These are phyloP conservation scores for Sycophila sp. DNA, from an alignment of 1,140 invertebrate species.

Conservation along the genomic window DNA sequence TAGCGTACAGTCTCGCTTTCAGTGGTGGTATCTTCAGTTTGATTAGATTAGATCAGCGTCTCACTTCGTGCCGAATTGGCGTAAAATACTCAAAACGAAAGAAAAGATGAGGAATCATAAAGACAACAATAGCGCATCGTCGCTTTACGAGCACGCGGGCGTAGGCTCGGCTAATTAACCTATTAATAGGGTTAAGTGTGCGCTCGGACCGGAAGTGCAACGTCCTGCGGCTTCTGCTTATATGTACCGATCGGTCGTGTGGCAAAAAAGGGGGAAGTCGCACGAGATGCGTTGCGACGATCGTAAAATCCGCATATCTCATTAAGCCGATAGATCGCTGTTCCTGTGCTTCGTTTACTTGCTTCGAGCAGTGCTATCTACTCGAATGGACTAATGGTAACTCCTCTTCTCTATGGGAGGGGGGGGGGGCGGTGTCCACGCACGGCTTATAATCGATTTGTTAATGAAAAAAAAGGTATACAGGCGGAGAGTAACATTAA, in stretches of 20 bases:
- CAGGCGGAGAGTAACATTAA: too few relatives aligned
- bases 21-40: too few relatives aligned
- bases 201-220: constrained; percentile 47
- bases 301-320: constrained; percentile 21
- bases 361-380: too few relatives aligned
- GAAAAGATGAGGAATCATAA: neutral
- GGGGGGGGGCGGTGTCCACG: too few relatives aligned
- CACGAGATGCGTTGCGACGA: neutral
- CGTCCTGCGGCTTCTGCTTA: constrained; percentile 35
- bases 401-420: too few relatives aligned
- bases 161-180: constrained; percentile 51
- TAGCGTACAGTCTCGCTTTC: too few relatives aligned
- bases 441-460: too few relatives aligned
- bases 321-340: neutral
- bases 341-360: neutral
- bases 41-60: constrained; percentile 5
- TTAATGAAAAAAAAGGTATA: too few relatives aligned
- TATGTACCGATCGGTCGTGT: too few relatives aligned
- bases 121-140: constrained; percentile 2
- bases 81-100: neutral
- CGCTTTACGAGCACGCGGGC: constrained; percentile 28
- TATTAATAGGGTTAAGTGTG: constrained; percentile 53
- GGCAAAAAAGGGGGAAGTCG: neutral
- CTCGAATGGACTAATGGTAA: too few relatives aligned
- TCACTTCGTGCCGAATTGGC: neutral